These are phyloP conservation scores for Lasioglossum leucozonium DNA, from an alignment of 2,888 invertebrate genomes.

Conservation along the genomic window DNA sequence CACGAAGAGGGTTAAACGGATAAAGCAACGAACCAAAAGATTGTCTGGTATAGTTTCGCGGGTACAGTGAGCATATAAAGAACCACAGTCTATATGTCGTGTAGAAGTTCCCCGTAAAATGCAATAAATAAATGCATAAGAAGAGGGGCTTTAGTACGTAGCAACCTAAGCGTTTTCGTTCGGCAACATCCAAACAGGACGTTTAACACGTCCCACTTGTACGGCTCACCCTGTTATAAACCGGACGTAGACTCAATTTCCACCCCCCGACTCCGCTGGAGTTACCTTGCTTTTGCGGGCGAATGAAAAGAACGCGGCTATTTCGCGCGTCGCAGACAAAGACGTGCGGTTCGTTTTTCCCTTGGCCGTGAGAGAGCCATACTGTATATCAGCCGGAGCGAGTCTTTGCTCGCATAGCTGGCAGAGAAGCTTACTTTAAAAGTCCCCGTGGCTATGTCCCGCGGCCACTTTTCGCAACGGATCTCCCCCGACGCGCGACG, in stretches of 20 bases:
- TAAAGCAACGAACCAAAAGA: too few species aligned
- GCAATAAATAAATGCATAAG: not conserved
- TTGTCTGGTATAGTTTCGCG: too few species aligned
- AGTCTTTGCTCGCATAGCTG: conserved; percentile 19
- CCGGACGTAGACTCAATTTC: not conserved
- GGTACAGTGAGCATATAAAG: too few species aligned
- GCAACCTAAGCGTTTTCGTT: not conserved
- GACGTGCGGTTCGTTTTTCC: conserved; percentile 1
- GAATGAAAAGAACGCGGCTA: conserved; percentile 30
- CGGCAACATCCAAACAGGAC: not conserved
- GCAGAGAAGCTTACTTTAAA: conserved; percentile 42
- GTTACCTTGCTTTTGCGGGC: conserved; percentile 17
- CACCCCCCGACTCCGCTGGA: not conserved
- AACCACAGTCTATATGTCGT: too few species aligned
- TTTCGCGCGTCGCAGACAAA: conserved; percentile 27
- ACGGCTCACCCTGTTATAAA: conserved; percentile 4
- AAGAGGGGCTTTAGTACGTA: not conserved
- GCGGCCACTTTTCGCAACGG: conserved; percentile 19
- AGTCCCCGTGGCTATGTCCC: conserved; percentile 26
- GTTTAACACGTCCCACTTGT: not conserved
- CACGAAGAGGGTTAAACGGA: too few species aligned
- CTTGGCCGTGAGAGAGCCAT: conserved; percentile 2
- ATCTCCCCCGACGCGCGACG: too few species aligned
- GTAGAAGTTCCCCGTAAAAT: too few species aligned
- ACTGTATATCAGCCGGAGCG: not conserved